Evolutionary conservation across 2,113 vertebrate genomes (phyloP), one percentile per base, ranked within the genome.

Genomic region (Pelodiscus sinensis): DNA sequence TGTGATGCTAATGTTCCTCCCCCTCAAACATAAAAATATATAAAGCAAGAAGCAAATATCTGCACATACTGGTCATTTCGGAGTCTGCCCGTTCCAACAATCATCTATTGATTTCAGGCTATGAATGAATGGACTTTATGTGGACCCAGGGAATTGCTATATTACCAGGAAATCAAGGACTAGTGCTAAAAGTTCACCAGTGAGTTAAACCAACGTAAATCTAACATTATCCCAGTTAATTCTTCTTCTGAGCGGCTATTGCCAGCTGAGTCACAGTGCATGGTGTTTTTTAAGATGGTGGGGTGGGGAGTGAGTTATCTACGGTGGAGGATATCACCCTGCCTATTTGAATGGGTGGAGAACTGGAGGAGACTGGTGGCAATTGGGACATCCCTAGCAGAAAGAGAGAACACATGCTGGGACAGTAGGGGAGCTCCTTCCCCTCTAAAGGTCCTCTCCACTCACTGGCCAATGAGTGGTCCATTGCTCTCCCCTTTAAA

Each of bases 1-100:
- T 89, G 78, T 84, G 91, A 95, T 19, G 19, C 88, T 80, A 80
- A 97, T 95, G 93, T 89, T 88, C 94, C 93, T 91, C 93, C 96
- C 96, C 94, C 51, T 81, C 92, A 91, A n/a, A 68, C 80, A 92
- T 6, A 44, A 44, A 44, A 44, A 44, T 44, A 94, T 86, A 29
- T 50, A 68, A 80, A 82, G 92, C 29, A 71, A 91, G 55, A 71
- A 97, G 88, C 54, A 92, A 95, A 94, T 90, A 93, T 95, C 62
- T 73, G 79, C 92, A 87, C 68, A 91, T 79, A 89, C 22, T 15
- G 44, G 93, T 93, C 52, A 54, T 88, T 94, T 95, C 78, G 90
- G 65, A 91, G 65, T 86, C 88, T 94, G 35, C 93, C 68, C 89
- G 85, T 92, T 60, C 90, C 78, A 8, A 11, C 82, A 87, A 92